Evolutionary conservation across 2,888 invertebrate species (phyloP).

Genomic region (Anthophora plumipes): DNA sequence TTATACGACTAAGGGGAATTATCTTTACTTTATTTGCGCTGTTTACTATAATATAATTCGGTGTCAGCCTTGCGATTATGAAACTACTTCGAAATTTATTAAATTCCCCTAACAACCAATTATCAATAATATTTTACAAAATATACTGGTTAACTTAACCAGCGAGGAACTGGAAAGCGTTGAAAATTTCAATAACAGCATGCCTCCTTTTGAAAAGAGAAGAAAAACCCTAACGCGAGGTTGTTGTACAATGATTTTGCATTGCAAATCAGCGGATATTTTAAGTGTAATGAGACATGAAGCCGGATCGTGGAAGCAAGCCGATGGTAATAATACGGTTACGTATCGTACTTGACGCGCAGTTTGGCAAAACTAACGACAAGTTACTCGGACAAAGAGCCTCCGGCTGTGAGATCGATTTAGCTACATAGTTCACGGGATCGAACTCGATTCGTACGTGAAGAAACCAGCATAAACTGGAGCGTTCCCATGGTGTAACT

Average conservation of each 20-base stretch:
- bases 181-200: slow-evolving; percentile 18
- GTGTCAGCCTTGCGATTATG: background rate
- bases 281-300: slow-evolving; percentile 50
- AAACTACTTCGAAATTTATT: background rate
- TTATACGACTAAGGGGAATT: background rate
- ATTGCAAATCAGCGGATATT: slow-evolving; percentile 42
- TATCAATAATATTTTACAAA: slow-evolving; percentile 2
- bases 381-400: slow-evolving; percentile 28
- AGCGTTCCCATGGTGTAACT: background rate
- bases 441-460: background rate
- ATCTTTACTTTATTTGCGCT: background rate
- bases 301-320: background rate
- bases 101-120: background rate
- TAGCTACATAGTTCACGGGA: background rate
- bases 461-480: background rate
- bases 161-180: background rate
- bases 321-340: slow-evolving; percentile 37
- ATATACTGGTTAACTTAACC: background rate
- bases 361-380: slow-evolving; percentile 38
- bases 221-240: background rate
- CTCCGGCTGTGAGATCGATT: slow-evolving; percentile 17
- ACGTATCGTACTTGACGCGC: slow-evolving; percentile 14
- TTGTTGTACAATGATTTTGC: background rate
- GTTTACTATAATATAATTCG: background rate
- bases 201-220: background rate